Evolutionary conservation across 2,113 vertebrate species (phyloP).

Genomic region (Arothron firmamentum): DNA sequence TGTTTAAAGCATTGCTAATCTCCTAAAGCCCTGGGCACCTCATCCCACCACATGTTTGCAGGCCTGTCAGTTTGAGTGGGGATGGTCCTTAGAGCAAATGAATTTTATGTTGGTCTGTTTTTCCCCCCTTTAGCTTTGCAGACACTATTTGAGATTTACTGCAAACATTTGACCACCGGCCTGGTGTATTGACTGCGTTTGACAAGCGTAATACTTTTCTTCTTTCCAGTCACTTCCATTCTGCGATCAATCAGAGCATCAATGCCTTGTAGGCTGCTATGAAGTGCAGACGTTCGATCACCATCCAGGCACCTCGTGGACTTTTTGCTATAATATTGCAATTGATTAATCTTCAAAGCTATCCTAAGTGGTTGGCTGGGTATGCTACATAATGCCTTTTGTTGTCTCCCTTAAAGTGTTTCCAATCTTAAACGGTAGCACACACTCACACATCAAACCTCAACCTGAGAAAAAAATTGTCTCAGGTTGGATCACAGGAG

Average conservation of each 20-base stretch:
- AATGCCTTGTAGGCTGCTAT: constrained; percentile 82
- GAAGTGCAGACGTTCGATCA: constrained; percentile 84
- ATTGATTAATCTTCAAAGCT: constrained; percentile 87
- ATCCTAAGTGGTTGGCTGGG: constrained; percentile 74
- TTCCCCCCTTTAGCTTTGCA: constrained; percentile 75
- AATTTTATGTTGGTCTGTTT: constrained; percentile 50
- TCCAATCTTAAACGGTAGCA: constrained; percentile 65
- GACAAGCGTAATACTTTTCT: constrained; percentile 86
- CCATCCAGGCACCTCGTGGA: constrained; percentile 76
- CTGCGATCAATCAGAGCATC: constrained; percentile 89
- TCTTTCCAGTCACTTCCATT: constrained; percentile 85
- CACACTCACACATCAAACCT: constrained; percentile 4
- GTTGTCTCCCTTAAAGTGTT: constrained; percentile 63
- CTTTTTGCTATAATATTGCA: constrained; percentile 86
- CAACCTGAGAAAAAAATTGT: no score
- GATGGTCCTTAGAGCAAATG: constrained; percentile 62
- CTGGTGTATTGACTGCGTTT: constrained; percentile 78
- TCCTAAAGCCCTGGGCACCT: constrained; percentile 61
- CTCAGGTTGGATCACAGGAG: no score
- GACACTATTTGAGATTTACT: constrained; percentile 80
- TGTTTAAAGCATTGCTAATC: constrained; percentile 69
- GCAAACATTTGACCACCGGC: constrained; percentile 83
- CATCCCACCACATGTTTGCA: constrained; percentile 64
- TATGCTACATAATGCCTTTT: constrained; percentile 73
- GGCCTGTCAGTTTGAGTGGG: constrained; percentile 66